Percentiles rank a stretch among this genome's conserved stretches.
Conservation (phyloP, 2,888 invertebrate genomes). For the Andricus curvator region DNA sequence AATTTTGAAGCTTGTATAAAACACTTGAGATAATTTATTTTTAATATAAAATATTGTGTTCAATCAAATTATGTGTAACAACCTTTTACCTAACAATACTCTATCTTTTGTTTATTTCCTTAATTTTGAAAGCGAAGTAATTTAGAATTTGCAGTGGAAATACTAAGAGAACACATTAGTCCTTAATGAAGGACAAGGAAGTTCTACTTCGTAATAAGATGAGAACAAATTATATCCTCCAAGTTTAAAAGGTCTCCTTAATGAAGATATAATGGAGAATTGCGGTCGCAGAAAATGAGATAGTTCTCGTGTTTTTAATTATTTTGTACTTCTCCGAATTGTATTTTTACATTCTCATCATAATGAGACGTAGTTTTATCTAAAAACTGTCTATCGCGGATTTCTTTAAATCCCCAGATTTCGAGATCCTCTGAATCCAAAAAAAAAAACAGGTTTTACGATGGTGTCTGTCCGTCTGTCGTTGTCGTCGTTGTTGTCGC, state of each 20-base stretch:
- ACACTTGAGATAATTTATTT: neutral
- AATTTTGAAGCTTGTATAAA: too few species aligned
- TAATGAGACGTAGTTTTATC: too few species aligned
- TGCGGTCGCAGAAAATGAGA: neutral
- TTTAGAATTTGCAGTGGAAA: neutral
- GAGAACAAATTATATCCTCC: conserved; percentile 1
- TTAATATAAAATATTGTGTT: neutral
- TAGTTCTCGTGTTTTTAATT: neutral
- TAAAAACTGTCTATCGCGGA: too few species aligned
- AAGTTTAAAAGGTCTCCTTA: neutral
- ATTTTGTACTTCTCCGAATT: neutral
- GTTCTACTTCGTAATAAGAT: neutral
- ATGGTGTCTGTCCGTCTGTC: too few species aligned
- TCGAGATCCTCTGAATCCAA: too few species aligned
- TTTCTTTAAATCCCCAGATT: too few species aligned
- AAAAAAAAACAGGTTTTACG: too few species aligned
- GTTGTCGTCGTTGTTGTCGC: too few species aligned
- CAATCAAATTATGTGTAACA: neutral
- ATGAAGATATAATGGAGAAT: neutral
- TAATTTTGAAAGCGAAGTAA: neutral
- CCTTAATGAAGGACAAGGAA: neutral
- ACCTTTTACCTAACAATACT: neutral
- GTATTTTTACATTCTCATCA: too few species aligned
- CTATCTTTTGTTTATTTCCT: neutral
- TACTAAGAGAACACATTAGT: neutral